Evolutionary conservation across 2,797 vertebrate species (phyloP).

Genomic region (Anomalospiza imberbis): DNA sequence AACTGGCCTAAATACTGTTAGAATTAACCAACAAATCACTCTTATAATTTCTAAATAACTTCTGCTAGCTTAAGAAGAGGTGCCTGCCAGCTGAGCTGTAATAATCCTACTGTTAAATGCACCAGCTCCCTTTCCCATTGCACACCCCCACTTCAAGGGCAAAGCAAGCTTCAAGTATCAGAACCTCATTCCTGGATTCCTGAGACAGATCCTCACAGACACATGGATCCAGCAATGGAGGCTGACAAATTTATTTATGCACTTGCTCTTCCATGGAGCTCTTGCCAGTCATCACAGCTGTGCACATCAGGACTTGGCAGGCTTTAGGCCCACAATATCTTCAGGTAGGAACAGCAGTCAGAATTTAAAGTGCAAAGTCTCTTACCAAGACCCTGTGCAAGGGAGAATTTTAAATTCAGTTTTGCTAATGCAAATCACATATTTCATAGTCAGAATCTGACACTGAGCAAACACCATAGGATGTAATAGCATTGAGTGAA

Average conservation of each 20-base stretch:
- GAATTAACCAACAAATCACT: neutral
- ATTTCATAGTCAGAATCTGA: neutral
- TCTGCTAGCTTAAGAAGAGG: neutral
- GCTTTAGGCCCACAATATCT: neutral
- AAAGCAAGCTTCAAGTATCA: neutral
- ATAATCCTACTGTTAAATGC: neutral
- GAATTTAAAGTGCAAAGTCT: neutral
- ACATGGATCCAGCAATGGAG: neutral
- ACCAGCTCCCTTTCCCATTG: neutral
- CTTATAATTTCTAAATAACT: neutral
- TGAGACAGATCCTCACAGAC: neutral
- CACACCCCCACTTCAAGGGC: neutral
- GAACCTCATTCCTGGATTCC: neutral
- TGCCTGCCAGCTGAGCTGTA: neutral
- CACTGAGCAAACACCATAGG: neutral
- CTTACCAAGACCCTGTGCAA: neutral
- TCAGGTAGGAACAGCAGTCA: neutral
- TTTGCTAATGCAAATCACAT: neutral
- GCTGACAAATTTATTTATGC: neutral
- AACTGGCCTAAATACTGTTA: neutral
- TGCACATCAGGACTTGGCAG: constrained; percentile 6
- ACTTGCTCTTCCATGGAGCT: neutral
- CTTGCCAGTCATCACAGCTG: neutral
- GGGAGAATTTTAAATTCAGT: neutral
- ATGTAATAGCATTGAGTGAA: neutral